Conservation (phyloP, 2,888 invertebrate genomes). For the Theretra japonica region DNA sequence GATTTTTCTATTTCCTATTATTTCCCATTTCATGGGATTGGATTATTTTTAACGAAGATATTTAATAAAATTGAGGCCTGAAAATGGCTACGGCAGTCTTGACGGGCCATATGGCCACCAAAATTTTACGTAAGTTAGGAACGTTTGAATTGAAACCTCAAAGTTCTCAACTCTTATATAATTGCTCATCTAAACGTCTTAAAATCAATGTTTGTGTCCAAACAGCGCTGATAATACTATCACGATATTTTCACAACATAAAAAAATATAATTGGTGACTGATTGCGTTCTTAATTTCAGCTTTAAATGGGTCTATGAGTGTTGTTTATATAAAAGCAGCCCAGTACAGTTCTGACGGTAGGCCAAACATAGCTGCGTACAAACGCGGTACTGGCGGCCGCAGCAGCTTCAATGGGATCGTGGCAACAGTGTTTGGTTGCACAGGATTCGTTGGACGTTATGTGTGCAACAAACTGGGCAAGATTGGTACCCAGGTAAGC, state of each 20-base stretch:
- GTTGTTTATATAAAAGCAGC: conserved; percentile 76
- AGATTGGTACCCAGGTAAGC: conserved; percentile 90
- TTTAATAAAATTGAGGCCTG: conserved; percentile 48
- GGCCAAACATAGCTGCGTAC: conserved; percentile 87
- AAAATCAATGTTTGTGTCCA: conserved; percentile 18
- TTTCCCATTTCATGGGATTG: conserved; percentile 38
- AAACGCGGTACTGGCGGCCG: conserved; percentile 96
- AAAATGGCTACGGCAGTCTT: conserved; percentile 77
- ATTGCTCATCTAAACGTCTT: conserved; percentile 42
- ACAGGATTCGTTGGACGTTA: conserved; percentile 95
- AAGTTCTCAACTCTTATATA: conserved; percentile 69
- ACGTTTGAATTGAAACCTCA: conserved; percentile 25
- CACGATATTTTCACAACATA: not conserved
- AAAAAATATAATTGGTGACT: not conserved
- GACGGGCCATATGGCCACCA: conserved; percentile 67
- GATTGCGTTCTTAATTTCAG: conserved; percentile 53
- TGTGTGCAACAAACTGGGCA: conserved; percentile 95
- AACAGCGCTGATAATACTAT: not conserved
- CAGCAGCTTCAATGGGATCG: conserved; percentile 97
- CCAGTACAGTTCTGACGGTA: conserved; percentile 83
- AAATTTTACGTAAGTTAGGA: conserved; percentile 69
- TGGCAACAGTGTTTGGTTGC: conserved; percentile 98
- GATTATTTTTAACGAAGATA: conserved; percentile 33
- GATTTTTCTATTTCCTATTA: conserved; percentile 24
- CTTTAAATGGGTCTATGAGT: conserved; percentile 70